Conservation (phyloP, 1,140 invertebrate species). For the Epicauta chinensis region DNA sequence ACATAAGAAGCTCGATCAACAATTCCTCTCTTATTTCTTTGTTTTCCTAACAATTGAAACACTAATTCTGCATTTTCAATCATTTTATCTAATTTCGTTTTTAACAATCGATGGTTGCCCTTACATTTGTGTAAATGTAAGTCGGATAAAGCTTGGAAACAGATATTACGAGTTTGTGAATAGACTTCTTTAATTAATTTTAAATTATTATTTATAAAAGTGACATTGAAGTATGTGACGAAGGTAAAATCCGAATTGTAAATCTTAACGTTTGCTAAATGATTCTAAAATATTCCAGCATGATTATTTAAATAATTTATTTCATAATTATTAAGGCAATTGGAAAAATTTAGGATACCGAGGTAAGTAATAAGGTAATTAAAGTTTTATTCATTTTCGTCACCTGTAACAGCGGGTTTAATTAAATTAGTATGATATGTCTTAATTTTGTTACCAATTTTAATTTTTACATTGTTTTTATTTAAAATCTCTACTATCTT, state of each 20-base stretch:
- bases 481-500: conserved; percentile 16
- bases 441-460: conserved; percentile 13
- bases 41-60: no score
- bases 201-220: no score
- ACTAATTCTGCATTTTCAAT: no score
- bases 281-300: conserved; percentile 23
- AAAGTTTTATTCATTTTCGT: not conserved
- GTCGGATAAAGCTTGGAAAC: no score
- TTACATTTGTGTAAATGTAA: no score
- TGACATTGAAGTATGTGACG: conserved; percentile 20
- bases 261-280: conserved; percentile 18
- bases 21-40: conserved; percentile 25
- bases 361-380: conserved; percentile 2
- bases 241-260: conserved; percentile 18
- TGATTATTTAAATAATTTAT: not conserved
- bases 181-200: no score
- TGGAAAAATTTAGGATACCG: not conserved
- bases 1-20: conserved; percentile 31
- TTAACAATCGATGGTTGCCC: no score
- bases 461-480: conserved; percentile 18
- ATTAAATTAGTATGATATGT: conserved; percentile 24
- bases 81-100: no score
- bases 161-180: no score
- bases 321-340: conserved; percentile 1
- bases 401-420: conserved; percentile 23